These are phyloP conservation scores for Oryzaephilus surinamensis DNA, from an alignment of 1,140 invertebrate species.

Conservation along the genomic window DNA sequence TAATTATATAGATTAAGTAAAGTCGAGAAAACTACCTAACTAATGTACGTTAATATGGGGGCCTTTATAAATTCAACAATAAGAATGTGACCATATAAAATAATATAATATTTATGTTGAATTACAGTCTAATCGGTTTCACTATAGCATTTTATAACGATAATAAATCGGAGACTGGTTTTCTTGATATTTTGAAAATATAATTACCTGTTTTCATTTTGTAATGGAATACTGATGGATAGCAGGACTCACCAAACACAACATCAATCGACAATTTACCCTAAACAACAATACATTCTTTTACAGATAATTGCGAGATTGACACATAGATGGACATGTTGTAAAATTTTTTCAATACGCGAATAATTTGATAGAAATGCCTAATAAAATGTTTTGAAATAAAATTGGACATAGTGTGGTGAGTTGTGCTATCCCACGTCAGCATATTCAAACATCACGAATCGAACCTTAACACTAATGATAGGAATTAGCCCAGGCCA, in stretches of 20 bases:
- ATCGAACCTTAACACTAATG: constrained; percentile 35
- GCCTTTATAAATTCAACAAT: constrained; percentile 4
- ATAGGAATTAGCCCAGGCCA: constrained; percentile 36
- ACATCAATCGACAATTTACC: too few species aligned
- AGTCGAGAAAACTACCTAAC: constrained; percentile 32
- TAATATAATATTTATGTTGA: neutral
- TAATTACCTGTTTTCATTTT: constrained; percentile 31
- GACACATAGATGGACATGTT: too few species aligned
- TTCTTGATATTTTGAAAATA: constrained; percentile 32
- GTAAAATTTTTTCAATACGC: too few species aligned
- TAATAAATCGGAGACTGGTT: constrained; percentile 31
- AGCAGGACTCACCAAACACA: too few species aligned
- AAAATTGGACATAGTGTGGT: neutral
- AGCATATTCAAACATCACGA: constrained; percentile 39
- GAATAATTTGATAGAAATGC: too few species aligned
- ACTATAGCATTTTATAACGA: too few species aligned
- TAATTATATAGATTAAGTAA: constrained; percentile 31
- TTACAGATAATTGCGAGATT: too few species aligned
- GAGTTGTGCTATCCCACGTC: constrained; percentile 25
- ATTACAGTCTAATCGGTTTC: constrained; percentile 20
- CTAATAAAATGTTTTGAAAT: too few species aligned
- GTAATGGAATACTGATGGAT: constrained; percentile 32
- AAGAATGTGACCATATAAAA: constrained; percentile 21
- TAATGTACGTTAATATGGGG: constrained; percentile 29
- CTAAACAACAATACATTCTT: too few species aligned